A percentile compares a stretch with the other conserved stretches of the same genome.
These are phyloP conservation scores for Montifringilla adamsi DNA, from an alignment of 2,113 vertebrate genomes.

Conservation along the genomic window DNA sequence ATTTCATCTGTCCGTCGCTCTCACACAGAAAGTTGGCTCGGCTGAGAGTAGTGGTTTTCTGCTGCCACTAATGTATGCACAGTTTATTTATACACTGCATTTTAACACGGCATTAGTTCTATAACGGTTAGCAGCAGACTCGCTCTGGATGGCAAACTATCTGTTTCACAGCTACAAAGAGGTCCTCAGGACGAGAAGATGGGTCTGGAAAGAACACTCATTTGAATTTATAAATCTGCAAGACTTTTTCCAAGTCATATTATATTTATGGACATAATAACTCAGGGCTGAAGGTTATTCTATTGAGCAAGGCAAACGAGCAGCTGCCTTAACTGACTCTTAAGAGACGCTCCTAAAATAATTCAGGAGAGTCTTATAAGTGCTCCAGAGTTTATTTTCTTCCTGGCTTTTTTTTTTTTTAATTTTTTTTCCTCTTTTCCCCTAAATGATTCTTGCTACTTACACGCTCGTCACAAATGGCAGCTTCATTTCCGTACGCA, in stretches of 20 bases:
- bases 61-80: not conserved
- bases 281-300: slow-evolving; percentile 13
- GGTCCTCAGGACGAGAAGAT: not conserved
- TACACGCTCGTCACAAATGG: slow-evolving; percentile 66
- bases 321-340: not conserved
- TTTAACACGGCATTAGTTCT: slow-evolving; percentile 3
- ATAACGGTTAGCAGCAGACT: not conserved
- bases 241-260: not conserved
- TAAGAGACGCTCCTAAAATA: slow-evolving; percentile 32
- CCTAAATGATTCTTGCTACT: slow-evolving; percentile 60
- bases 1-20: slow-evolving; percentile 19
- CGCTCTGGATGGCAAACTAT: not conserved
- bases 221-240: slow-evolving; percentile 22
- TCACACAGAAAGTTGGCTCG: not conserved
- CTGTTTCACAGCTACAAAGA: not conserved
- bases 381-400: slow-evolving; percentile 15
- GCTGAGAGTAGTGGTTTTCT: not conserved
- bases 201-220: not conserved
- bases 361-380: slow-evolving; percentile 27
- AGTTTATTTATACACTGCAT: slow-evolving; percentile 2
- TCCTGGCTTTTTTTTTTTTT: not conserved
- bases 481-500: slow-evolving; percentile 60
- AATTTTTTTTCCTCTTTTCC: not conserved
- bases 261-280: not conserved
- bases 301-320: not conserved